These are phyloP conservation scores for Arctocebus calabarensis DNA, from an alignment of 2,797 vertebrate genomes.

Conservation along the genomic window DNA sequence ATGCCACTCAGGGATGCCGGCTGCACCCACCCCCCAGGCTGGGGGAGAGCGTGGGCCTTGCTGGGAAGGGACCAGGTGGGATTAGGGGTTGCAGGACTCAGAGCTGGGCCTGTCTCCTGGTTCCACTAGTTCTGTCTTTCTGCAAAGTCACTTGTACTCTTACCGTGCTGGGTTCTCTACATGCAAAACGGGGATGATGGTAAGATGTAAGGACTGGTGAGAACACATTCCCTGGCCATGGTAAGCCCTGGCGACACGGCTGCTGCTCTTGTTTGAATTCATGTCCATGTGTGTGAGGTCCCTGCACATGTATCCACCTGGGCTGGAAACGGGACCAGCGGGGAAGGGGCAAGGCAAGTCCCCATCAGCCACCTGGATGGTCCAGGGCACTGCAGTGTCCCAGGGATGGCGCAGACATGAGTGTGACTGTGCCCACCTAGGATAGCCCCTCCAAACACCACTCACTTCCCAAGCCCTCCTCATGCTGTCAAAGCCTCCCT, in stretches of 20 bases:
- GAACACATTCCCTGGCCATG: background rate
- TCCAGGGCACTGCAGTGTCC: background rate
- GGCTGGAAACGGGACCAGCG: background rate
- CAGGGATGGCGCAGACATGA: rapidly evolving
- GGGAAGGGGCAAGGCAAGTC: background rate
- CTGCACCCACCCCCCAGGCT: background rate
- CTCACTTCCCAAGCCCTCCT: background rate
- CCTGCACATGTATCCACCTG: background rate
- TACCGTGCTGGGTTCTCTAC: background rate
- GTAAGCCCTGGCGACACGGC: background rate
- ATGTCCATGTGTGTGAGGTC: background rate
- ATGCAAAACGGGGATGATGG: background rate
- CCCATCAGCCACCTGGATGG: no score
- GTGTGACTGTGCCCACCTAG: background rate
- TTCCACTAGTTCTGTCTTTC: background rate
- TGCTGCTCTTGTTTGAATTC: background rate
- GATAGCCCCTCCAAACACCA: background rate
- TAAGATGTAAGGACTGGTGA: background rate
- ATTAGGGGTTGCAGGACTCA: background rate
- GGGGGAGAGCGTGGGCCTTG: background rate
- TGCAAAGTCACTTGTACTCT: background rate
- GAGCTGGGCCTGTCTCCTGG: background rate
- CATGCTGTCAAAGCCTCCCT: background rate
- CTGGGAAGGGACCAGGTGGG: background rate
- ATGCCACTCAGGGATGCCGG: background rate